Conservation (phyloP, 2,888 invertebrate genomes). For the Ctenicera cuprea region DNA sequence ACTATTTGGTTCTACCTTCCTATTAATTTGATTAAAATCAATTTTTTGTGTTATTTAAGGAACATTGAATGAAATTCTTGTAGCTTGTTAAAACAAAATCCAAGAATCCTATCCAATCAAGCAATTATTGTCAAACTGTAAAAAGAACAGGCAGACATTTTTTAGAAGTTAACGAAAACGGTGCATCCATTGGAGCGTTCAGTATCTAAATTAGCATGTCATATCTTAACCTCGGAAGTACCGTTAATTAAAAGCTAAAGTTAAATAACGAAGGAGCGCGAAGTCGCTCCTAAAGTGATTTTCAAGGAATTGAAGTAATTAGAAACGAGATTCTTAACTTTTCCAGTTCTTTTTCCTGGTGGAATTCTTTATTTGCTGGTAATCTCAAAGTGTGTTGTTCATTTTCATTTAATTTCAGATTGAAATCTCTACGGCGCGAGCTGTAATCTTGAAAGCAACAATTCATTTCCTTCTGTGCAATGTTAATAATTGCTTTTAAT, state of each 20-base stretch:
- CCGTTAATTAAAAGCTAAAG: conserved; percentile 42
- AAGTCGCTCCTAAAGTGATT: conserved; percentile 26
- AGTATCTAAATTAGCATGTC: conserved; percentile 35
- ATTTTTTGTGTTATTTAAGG: too few species aligned
- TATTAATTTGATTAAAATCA: too few species aligned
- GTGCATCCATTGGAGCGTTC: conserved; percentile 4
- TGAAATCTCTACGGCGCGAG: conserved; percentile 22
- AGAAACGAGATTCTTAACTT: conserved; percentile 38
- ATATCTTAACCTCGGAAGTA: conserved; percentile 25
- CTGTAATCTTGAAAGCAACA: conserved; percentile 9
- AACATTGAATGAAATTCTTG: too few species aligned
- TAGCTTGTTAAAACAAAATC: too few species aligned
- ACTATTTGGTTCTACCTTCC: too few species aligned
- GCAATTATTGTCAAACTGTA: too few species aligned
- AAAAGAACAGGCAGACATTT: neutral
- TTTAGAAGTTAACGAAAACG: neutral
- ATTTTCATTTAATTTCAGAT: conserved; percentile 41
- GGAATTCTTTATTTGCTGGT: conserved; percentile 34
- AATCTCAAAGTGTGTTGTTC: conserved; percentile 36
- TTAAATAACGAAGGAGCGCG: conserved; percentile 34
- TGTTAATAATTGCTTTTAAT: conserved; percentile 12
- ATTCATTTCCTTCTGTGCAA: conserved; percentile 20
- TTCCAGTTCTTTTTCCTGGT: conserved; percentile 15
- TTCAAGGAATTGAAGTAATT: conserved; percentile 40
- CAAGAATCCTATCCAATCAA: too few species aligned